These are phyloP conservation scores for Hemichromis elongatus DNA, from an alignment of 2,113 vertebrate species.

Conservation along the genomic window DNA sequence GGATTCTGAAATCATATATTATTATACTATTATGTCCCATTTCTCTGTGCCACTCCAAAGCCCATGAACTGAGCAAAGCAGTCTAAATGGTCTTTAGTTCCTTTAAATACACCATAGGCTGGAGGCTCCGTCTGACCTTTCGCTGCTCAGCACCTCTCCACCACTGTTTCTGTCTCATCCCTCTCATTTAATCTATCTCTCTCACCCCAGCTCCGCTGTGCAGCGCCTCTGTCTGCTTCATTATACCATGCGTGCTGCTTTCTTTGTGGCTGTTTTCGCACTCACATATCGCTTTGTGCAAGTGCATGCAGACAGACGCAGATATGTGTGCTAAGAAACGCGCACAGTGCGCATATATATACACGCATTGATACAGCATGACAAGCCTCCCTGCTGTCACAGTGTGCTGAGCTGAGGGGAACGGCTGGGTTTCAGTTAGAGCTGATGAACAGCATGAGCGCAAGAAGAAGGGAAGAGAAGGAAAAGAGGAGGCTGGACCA, in stretches of 20 bases:
- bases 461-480: background rate
- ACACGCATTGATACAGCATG: constrained; percentile 29
- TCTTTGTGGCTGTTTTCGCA: background rate
- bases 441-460: constrained; percentile 41
- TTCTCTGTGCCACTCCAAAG: constrained; percentile 35
- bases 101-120: constrained; percentile 23
- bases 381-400: constrained; percentile 38
- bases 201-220: background rate
- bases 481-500: background rate
- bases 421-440: constrained; percentile 5
- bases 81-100: constrained; percentile 42
- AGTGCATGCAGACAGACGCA: background rate
- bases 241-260: background rate
- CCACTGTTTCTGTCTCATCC: constrained; percentile 26
- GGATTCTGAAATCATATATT: constrained; percentile 36
- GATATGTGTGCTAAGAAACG: background rate
- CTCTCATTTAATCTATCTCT: constrained; percentile 32
- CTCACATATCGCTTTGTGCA: background rate
- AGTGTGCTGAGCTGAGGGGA: constrained; percentile 21
- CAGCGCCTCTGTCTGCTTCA: constrained; percentile 5
- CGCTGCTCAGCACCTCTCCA: constrained; percentile 33
- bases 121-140: constrained; percentile 56
- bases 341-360: background rate
- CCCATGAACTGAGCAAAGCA: constrained; percentile 8
- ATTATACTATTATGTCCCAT: constrained; percentile 45